Percentiles rank a stretch among this genome's conserved stretches.
These are phyloP conservation scores for Dolichoris vasculosae DNA, from an alignment of 1,140 invertebrate genomes.

Conservation along the genomic window DNA sequence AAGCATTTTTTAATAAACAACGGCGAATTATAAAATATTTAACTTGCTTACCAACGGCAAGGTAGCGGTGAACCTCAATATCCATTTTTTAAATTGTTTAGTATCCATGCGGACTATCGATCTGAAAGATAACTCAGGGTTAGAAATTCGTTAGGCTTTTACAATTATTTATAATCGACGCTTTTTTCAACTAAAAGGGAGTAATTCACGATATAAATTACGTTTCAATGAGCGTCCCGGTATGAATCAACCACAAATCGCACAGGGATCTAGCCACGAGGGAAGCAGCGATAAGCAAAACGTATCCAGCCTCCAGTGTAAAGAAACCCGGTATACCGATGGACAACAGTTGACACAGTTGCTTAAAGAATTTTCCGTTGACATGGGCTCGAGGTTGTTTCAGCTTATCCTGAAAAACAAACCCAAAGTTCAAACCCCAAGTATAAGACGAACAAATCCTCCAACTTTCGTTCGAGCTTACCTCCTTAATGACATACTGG, in stretches of 20 bases:
- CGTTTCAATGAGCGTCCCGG: conserved; percentile 94
- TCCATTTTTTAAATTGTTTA: conserved; percentile 82
- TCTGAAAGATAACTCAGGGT: conserved; percentile 74
- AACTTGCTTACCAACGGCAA: conserved; percentile 84
- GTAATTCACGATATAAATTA: conserved; percentile 71
- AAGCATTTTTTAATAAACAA: background rate
- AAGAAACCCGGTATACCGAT: conserved; percentile 89
- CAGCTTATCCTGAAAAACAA: conserved; percentile 75
- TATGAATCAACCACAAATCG: conserved; percentile 98
- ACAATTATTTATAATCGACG: too few relatives aligned
- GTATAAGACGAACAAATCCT: background rate
- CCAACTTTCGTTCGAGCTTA: conserved; percentile 51
- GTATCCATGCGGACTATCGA: conserved; percentile 93
- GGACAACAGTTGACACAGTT: conserved; percentile 84
- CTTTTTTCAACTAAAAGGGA: background rate
- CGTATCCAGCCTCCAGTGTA: conserved; percentile 84
- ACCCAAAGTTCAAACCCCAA: conserved; percentile 13
- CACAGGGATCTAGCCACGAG: conserved; percentile 92
- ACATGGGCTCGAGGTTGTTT: conserved; percentile 88
- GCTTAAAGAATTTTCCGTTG: conserved; percentile 87
- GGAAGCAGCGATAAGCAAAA: conserved; percentile 86
- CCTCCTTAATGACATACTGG: conserved; percentile 85
- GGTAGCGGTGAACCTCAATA: conserved; percentile 85
- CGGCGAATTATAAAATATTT: background rate
- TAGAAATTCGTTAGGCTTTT: background rate